phyloP scores from a whole-genome alignment of 2,113 vertebrate species.

The Piprites chloris region DNA sequence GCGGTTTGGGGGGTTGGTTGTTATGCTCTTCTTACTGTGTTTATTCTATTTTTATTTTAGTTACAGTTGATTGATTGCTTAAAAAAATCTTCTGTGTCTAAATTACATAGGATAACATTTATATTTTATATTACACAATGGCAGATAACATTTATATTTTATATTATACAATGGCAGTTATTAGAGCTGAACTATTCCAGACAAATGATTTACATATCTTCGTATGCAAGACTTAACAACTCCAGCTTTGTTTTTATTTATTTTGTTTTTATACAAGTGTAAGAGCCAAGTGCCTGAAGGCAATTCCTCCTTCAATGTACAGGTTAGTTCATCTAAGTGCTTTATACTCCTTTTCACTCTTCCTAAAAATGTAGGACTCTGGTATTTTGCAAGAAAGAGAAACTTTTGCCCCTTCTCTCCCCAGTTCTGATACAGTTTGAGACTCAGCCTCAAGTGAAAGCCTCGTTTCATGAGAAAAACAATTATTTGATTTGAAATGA shows the following conservation, averaged over 20 bases:
- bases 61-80: background rate
- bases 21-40: background rate
- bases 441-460: background rate
- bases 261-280: background rate
- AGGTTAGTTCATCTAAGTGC: background rate
- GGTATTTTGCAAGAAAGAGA: background rate
- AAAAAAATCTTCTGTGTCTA: background rate
- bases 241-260: background rate
- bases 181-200: background rate
- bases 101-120: background rate
- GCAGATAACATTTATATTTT: background rate
- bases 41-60: background rate
- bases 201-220: background rate
- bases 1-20: background rate
- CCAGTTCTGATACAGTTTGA: background rate
- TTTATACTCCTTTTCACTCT: background rate
- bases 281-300: background rate
- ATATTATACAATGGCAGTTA: background rate
- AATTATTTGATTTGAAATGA: background rate
- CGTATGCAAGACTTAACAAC: background rate
- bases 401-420: background rate
- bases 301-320: background rate
- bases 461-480: background rate
- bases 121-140: background rate
- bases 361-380: background rate